Percentiles rank a stretch among this genome's conserved stretches.
Evolutionary conservation across 2,113 vertebrate species (phyloP).

Genomic region (Solea senegalensis): DNA sequence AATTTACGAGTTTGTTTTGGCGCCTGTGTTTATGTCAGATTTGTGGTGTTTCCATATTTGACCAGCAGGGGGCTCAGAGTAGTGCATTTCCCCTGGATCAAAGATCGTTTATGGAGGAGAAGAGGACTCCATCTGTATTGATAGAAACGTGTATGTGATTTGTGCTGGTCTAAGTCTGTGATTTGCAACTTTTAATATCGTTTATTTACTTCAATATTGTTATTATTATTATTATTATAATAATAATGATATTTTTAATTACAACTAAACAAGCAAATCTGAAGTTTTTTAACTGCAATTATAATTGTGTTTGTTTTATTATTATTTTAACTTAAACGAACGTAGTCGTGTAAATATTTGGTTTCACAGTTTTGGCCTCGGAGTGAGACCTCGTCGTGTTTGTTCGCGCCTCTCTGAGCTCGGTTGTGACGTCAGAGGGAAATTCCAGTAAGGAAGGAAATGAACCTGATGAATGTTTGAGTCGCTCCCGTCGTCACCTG

Average conservation of each 20-base stretch:
- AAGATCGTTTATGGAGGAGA: neutral
- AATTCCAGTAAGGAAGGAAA: slow-evolving; percentile 83
- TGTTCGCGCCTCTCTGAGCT: neutral
- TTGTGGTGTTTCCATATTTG: neutral
- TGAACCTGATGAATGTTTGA: slow-evolving; percentile 41
- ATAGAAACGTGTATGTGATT: neutral
- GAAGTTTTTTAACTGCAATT: too few species aligned
- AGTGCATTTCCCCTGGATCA: neutral
- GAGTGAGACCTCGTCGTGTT: slow-evolving; percentile 42
- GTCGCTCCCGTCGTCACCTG: slow-evolving; percentile 38
- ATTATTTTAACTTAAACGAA: too few species aligned
- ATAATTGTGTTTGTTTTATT: too few species aligned
- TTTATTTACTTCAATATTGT: too few species aligned
- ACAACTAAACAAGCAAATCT: too few species aligned
- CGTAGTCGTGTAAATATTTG: neutral
- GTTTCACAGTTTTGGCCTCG: neutral
- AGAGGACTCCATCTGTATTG: slow-evolving; percentile 5
- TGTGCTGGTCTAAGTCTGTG: neutral
- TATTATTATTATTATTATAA: too few species aligned
- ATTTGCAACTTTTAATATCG: too few species aligned
- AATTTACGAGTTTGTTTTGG: too few species aligned
- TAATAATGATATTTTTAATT: too few species aligned
- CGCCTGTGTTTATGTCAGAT: neutral
- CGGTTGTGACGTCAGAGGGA: slow-evolving; percentile 75
- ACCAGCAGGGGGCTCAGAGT: slow-evolving; percentile 47